Conservation (phyloP, 2,797 vertebrate genomes). For the Heliangelus exortis region DNA sequence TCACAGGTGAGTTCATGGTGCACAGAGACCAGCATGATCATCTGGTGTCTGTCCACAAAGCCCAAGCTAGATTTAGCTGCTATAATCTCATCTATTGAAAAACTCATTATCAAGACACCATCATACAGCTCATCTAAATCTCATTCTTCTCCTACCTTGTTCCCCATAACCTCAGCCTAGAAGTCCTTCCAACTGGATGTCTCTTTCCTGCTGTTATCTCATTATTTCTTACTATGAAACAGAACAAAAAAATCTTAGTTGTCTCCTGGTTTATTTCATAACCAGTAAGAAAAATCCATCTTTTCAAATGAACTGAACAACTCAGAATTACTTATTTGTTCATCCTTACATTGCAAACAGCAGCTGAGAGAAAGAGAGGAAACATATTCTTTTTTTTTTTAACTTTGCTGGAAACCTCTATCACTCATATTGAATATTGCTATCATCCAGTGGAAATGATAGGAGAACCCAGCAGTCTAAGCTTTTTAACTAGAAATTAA, state of each 20-base stretch:
- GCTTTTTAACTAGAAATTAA: conserved; percentile 9
- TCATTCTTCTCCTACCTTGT: not conserved
- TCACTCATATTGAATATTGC: not conserved
- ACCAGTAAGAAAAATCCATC: not conserved
- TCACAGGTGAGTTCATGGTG: not conserved
- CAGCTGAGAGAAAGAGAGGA: not conserved
- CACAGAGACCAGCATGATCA: not conserved
- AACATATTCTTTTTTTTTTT: not conserved
- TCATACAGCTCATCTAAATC: not conserved
- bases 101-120: not conserved
- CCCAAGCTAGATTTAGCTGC: not conserved
- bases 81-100: not conserved
- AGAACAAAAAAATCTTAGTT: not conserved
- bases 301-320: not conserved
- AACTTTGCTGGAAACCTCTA: not conserved
- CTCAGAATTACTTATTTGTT: not conserved
- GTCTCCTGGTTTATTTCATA: not conserved
- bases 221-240: not conserved
- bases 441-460: not conserved
- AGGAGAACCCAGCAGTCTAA: not conserved
- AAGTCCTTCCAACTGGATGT: not conserved
- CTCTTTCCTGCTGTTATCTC: not conserved
- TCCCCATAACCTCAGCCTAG: not conserved
- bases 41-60: not conserved
- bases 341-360: not conserved